A percentile compares a stretch with the other conserved stretches of the same genome.
Conservation (phyloP, 2,888 invertebrate species). For the Smittia sp. region DNA sequence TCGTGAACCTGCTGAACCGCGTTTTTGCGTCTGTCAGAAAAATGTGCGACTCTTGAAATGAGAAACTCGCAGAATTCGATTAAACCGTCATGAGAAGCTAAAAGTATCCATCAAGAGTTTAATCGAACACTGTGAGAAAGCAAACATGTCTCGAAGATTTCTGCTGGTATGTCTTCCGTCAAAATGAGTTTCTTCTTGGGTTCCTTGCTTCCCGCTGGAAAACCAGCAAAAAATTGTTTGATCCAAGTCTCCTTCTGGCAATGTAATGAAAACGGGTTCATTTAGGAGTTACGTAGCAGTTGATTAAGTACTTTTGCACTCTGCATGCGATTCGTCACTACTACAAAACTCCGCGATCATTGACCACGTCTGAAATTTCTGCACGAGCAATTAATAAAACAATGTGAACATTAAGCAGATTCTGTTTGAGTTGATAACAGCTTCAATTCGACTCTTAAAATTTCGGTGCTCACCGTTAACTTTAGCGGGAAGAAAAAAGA, state of each 20-base stretch:
- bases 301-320: no score
- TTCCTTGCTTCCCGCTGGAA: neutral
- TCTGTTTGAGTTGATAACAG: neutral
- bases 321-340: no score
- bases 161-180: no score
- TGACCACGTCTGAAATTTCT: neutral
- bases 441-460: neutral
- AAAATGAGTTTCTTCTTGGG: neutral
- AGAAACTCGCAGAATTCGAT: no score
- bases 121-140: no score
- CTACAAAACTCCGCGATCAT: neutral
- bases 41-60: neutral
- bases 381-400: constrained; percentile 14
- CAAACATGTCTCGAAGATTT: no score
- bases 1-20: neutral
- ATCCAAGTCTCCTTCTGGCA: neutral
- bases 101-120: no score
- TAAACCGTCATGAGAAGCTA: no score
- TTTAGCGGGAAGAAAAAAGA: neutral
- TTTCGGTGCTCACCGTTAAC: neutral
- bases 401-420: neutral
- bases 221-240: neutral
- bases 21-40: neutral
- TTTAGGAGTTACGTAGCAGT: no score
- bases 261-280: neutral